Base-by-base conservation (phyloP, 2,797 vertebrate genomes). In the Gymnodraco acuticeps region DNA sequence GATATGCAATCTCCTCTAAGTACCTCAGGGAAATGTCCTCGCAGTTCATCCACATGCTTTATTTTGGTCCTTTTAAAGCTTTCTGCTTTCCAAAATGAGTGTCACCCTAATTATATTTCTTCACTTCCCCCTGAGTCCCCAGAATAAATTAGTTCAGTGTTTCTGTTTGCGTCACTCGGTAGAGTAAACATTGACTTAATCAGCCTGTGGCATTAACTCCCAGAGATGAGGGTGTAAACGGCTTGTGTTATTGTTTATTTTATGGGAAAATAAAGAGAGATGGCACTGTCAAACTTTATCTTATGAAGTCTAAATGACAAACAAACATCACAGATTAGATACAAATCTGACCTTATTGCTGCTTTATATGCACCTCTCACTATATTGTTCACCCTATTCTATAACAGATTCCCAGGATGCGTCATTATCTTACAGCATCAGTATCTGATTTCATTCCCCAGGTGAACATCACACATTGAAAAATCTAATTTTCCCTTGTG, bases 111-210 rank as follows among this genome's bases (percentile, higher is more conserved):
- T 84, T 85, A 19, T 73, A 17, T 85, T 82, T 50, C 54, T 9
- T 65, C 56, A 19, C 2, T 56, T 62, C 53, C 64, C 4, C 13
- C 20, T 1, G 23, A 81, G 65, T 83, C 53, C 63, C 51, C 27
- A 41, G 65, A 27, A 71, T 78, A 41, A 70, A 81, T 77, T 45
- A 81, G 43, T 60, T 77, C 11, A 66, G 42, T 61, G 38, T 65
- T 72, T 81, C n/a, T 65, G 45, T 84, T 80, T 82, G 66, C 81
- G 69, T 88, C 88, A 83, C 41, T 62, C 0, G 0, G 6, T 78
- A 41, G 42, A 43, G 46, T 13, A 63, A 15, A 72, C n/a, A 5
- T 72, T 47, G 72, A 12, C n/a, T 14, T 27, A 60, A 68, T 73
- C 38, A 7, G 41, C 17, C 17, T 73, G 20, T 4, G 47, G 55